phyloP scores from a whole-genome alignment of 1,140 invertebrate species.

The Aphelinus certus region DNA sequence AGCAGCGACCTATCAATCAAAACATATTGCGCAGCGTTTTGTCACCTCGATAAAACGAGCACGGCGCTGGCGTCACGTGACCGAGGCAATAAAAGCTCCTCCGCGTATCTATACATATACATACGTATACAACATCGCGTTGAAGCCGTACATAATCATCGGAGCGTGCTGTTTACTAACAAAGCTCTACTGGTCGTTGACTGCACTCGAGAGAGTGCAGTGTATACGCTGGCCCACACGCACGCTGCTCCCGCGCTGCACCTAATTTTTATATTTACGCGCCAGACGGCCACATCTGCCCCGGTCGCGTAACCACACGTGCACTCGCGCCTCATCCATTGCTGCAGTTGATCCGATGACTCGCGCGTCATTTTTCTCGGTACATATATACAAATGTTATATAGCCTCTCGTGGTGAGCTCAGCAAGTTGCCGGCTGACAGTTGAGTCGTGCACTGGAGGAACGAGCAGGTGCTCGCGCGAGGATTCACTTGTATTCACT shows the following conservation, averaged over 20 bases:
- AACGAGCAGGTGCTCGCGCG: too few species aligned
- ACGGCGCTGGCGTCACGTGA: conserved; percentile 3
- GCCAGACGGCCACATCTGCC: not conserved
- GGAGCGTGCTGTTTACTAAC: conserved; percentile 34
- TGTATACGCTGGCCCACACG: not conserved
- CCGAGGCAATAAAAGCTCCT: conserved; percentile 14
- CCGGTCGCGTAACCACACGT: not conserved
- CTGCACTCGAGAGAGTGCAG: conserved; percentile 1
- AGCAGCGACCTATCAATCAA: too few species aligned
- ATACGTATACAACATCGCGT: not conserved
- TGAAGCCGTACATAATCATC: conserved; percentile 10
- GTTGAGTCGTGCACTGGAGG: too few species aligned
- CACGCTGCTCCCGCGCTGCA: not conserved
- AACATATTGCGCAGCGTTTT: too few species aligned
- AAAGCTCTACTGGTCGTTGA: conserved; percentile 24
- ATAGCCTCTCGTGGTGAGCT: too few species aligned
- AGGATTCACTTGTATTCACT: too few species aligned
- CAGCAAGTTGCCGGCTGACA: too few species aligned
- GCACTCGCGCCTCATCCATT: too few species aligned
- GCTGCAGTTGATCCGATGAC: too few species aligned
- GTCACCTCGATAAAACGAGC: not conserved
- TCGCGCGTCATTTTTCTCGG: too few species aligned
- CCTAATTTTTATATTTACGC: conserved; percentile 24
- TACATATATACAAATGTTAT: too few species aligned
- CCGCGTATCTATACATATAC: not conserved